Evolutionary conservation across 2,797 vertebrate species (phyloP), one percentile per base, ranked within the genome.

Genomic region (Acrocephalus scirpaceus): DNA sequence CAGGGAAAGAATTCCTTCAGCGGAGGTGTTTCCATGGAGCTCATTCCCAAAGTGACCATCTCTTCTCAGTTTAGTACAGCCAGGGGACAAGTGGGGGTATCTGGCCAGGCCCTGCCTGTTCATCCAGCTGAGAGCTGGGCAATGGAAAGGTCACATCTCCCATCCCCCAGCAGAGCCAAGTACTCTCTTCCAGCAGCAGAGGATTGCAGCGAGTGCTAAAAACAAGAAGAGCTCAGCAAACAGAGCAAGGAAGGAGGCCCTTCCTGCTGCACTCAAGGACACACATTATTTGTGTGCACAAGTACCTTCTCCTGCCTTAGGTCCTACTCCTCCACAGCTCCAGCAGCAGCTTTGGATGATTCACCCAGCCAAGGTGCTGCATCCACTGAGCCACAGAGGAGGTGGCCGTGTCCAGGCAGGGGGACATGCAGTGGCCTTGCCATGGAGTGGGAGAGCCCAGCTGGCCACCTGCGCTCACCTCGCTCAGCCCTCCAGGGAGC

Each of bases 1-100:
- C 10, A 3, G 23, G 32, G 30, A 84, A 62, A 75, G n/a, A 34
- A 34, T 71, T 85, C 34, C 42, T 79, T 74, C 0, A 1, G 1
- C 17, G 40, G n/a, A 72, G 29, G 27, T 34, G 65, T 80, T 87
- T 83, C 86, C 34, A 29, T 36, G 38, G 66, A 83, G 76, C 66
- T 72, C 58, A 47, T 38, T 53, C 65, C 67, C 70, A 42, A 48
- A n/a, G 29, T 13, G 70, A 78, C 44, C 71, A 45, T 56, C 23
- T 50, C 32, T 36, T 66, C 79, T 50, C 67, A 30, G 56, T 53
- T 78, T 71, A 60, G 70, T 44, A 26, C 64, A 53, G 56, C 27
- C 5, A 1, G 0, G 0, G 29, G n/a, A 21, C 3, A 2, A 3
- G 16, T 14, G 5, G 16, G 45, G 21, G 11, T 14, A 45, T 20